These are phyloP conservation scores for Acrocephalus arundinaceus DNA, from an alignment of 2,113 vertebrate species.

Conservation along the genomic window DNA sequence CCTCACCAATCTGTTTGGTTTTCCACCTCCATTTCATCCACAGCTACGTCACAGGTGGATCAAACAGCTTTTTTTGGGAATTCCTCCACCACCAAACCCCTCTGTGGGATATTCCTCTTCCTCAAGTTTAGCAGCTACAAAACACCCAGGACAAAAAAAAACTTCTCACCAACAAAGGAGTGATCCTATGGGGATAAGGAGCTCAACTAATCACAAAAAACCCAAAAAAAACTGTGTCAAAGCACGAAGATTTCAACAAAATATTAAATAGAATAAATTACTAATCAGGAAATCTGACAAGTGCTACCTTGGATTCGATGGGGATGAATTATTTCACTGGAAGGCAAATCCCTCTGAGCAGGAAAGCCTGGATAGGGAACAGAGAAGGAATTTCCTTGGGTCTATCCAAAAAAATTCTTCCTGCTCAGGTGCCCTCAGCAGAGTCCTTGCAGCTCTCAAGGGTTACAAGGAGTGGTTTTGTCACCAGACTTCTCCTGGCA, in stretches of 20 bases:
- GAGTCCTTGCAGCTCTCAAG: neutral
- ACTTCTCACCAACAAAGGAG: neutral
- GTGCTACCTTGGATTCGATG: neutral
- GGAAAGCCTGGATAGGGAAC: neutral
- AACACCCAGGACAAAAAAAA: neutral
- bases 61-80: neutral
- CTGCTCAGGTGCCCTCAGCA: neutral
- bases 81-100: neutral
- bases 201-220: neutral
- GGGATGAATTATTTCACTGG: neutral
- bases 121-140: neutral
- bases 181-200: neutral
- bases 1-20: neutral
- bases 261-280: constrained; percentile 68
- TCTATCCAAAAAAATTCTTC: neutral
- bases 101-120: neutral
- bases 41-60: fast-evolving
- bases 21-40: neutral
- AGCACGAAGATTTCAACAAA: neutral
- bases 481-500: neutral
- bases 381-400: neutral
- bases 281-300: neutral
- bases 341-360: neutral
- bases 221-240: neutral
- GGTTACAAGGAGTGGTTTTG: neutral